These are phyloP conservation scores for Zosterops pallidus DNA, from an alignment of 2,113 vertebrate species.

Conservation along the genomic window DNA sequence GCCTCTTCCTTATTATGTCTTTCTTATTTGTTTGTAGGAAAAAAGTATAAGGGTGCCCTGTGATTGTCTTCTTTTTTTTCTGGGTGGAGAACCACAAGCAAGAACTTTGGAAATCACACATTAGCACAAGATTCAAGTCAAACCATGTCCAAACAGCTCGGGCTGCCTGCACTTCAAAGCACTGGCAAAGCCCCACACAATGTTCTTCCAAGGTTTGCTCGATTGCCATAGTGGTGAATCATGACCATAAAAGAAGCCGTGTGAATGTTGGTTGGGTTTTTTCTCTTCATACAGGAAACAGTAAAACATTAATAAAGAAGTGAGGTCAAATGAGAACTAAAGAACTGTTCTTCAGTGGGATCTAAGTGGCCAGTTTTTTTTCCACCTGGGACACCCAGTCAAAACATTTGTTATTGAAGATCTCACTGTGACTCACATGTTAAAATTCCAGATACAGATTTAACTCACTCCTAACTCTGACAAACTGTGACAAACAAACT, in stretches of 20 bases:
- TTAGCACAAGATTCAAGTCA: conserved; percentile 18
- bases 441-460: neutral
- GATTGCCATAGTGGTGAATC: conserved; percentile 50
- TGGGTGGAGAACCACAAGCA: conserved; percentile 28
- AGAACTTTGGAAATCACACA: conserved; percentile 46
- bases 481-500: neutral
- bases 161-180: conserved; percentile 45
- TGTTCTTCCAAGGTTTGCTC: conserved; percentile 28
- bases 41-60: neutral
- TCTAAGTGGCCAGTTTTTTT: neutral
- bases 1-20: neutral
- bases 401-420: neutral
- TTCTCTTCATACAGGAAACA: conserved; percentile 33
- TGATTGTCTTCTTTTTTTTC: neutral
- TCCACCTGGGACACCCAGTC: neutral
- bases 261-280: neutral
- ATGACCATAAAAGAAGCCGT: conserved; percentile 48
- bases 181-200: neutral
- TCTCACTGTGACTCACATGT: neutral
- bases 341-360: neutral
- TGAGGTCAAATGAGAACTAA: neutral
- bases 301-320: conserved; percentile 28
- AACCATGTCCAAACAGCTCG: neutral
- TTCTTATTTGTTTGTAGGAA: neutral
- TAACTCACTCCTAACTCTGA: neutral